Conservation (phyloP, 2,113 vertebrate genomes). For the Corynorhinus townsendii region DNA sequence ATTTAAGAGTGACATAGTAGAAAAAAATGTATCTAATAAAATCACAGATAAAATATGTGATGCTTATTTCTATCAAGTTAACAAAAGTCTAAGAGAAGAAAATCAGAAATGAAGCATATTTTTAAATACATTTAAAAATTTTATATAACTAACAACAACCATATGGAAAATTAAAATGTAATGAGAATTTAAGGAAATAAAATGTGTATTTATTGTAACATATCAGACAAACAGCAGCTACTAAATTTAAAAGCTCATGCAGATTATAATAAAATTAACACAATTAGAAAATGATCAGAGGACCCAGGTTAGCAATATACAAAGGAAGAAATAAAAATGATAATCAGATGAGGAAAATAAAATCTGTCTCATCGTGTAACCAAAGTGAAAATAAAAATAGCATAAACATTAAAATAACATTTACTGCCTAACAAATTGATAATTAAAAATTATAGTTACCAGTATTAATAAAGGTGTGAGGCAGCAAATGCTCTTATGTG, state of each 20-base stretch:
- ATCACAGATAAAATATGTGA: neutral
- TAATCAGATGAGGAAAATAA: neutral
- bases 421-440: neutral
- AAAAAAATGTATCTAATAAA: neutral
- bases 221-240: neutral
- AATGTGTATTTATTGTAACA: neutral
- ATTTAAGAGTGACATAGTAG: neutral
- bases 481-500: neutral
- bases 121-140: neutral
- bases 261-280: neutral
- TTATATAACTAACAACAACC: neutral
- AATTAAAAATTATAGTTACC: neutral
- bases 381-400: neutral
- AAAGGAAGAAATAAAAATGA: neutral
- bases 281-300: neutral
- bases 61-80: neutral
- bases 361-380: neutral
- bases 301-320: neutral
- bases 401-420: neutral
- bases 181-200: neutral
- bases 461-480: neutral
- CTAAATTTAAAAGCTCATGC: neutral
- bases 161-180: neutral
- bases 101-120: neutral
- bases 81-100: neutral